A percentile compares a stretch with the other conserved stretches of the same genome.
Evolutionary conservation across 2,888 invertebrate genomes (phyloP).

Genomic region (Timandra comae): DNA sequence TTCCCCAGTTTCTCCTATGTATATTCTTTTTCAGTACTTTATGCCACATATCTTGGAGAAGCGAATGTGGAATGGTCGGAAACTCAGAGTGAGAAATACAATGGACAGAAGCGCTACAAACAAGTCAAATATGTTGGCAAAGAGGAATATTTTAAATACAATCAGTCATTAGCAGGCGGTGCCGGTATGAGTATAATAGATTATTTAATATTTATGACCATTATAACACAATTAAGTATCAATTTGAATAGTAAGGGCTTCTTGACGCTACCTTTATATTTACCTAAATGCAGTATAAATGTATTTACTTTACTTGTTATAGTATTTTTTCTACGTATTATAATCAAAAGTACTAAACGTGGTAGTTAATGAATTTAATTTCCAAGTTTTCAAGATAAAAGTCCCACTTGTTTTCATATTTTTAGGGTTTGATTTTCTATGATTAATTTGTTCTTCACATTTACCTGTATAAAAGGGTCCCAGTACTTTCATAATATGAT

Average conservation of each 20-base stretch:
- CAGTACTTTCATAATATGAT: too few species aligned
- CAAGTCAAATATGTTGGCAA: conserved; percentile 33
- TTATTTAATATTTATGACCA: conserved; percentile 3
- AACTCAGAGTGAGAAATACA: conserved; percentile 30
- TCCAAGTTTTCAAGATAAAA: too few species aligned
- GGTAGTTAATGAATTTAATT: too few species aligned
- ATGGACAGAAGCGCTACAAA: conserved; percentile 25
- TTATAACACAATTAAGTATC: too few species aligned
- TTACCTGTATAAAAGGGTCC: too few species aligned
- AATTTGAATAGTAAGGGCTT: too few species aligned
- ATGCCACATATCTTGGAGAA: conserved; percentile 39
- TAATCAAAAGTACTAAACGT: too few species aligned
- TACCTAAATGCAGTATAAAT: too few species aligned
- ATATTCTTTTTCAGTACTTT: conserved; percentile 31
- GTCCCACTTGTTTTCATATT: not conserved
- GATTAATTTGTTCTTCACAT: too few species aligned
- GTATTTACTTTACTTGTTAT: too few species aligned
- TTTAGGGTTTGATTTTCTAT: not conserved
- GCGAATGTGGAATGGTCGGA: conserved; percentile 49
- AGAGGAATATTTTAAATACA: conserved; percentile 48
- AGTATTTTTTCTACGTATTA: too few species aligned
- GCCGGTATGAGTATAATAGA: conserved; percentile 33
- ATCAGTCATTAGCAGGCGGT: conserved; percentile 39
- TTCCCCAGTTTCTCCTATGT: not conserved
- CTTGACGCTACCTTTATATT: too few species aligned